phyloP scores from a whole-genome alignment of 2,113 vertebrate species.

The Triplophysa tibetana region DNA sequence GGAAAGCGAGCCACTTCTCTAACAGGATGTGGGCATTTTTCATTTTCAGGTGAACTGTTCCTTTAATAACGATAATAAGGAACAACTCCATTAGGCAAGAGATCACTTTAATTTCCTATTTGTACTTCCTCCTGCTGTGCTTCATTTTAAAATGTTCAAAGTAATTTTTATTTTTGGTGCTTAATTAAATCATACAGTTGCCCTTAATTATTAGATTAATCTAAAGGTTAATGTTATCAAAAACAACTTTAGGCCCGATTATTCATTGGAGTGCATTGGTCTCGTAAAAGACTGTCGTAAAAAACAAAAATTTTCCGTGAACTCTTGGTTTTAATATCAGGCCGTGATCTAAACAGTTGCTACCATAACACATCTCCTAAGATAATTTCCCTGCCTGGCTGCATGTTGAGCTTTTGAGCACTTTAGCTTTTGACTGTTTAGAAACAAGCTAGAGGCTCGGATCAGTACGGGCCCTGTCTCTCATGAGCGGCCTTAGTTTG shows the following conservation, averaged over 20 bases:
- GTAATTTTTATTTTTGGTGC: not conserved
- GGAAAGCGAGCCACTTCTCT: too few relatives aligned
- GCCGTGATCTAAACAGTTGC: constrained; percentile 13
- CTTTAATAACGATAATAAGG: not conserved
- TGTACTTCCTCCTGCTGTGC: not conserved
- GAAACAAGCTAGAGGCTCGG: constrained; percentile 35
- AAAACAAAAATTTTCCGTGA: not conserved
- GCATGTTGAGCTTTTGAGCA: constrained; percentile 10
- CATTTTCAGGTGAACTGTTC: not conserved
- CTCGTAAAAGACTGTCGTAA: not conserved
- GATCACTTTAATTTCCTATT: not conserved
- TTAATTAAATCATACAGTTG: too few relatives aligned
- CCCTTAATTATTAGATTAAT: not conserved
- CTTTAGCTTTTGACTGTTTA: constrained; percentile 31
- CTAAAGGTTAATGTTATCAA: not conserved
- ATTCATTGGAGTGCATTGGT: not conserved
- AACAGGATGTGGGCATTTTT: too few relatives aligned
- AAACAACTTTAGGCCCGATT: not conserved
- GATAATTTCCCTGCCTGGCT: constrained; percentile 9
- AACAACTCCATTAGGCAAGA: constrained; percentile 1
- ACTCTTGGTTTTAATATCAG: not conserved
- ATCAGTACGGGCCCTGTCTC: constrained; percentile 57
- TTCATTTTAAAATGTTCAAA: not conserved
- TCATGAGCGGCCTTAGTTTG: constrained; percentile 62
- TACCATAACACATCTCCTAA: not conserved